Evolutionary conservation across 2,888 invertebrate species (phyloP).

Genomic region (Hirtodrosophila duncani): DNA sequence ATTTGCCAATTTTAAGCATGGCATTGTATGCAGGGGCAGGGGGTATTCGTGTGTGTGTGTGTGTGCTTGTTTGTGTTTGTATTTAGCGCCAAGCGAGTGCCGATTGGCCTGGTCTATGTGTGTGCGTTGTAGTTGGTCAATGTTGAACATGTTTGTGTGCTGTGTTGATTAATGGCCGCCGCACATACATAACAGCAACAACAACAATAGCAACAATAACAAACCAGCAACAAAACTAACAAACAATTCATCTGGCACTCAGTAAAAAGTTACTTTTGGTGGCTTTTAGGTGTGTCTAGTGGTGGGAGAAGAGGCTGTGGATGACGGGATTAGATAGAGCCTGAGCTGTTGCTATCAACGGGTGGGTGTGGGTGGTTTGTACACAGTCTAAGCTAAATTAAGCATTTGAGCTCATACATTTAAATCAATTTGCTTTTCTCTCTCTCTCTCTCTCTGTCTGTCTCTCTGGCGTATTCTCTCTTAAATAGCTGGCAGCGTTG

Average conservation of each 20-base stretch:
- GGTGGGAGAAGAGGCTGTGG: too few relatives aligned
- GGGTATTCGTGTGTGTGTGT: neutral
- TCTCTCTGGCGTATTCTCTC: neutral
- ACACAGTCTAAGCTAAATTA: conserved; percentile 15
- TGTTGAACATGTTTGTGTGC: conserved; percentile 36
- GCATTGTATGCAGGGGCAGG: conserved; percentile 14
- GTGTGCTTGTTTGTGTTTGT: conserved; percentile 8
- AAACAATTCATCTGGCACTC: conserved; percentile 43
- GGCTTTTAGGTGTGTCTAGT: too few relatives aligned
- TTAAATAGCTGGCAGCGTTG: conserved; percentile 35
- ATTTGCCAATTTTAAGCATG: conserved; percentile 69
- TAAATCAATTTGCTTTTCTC: conserved; percentile 24
- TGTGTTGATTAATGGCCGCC: conserved; percentile 64
- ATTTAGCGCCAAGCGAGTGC: conserved; percentile 28
- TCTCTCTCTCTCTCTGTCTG: neutral
- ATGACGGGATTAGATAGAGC: too few relatives aligned
- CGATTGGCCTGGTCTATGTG: neutral
- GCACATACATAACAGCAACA: conserved; percentile 20
- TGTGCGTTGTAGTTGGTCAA: neutral
- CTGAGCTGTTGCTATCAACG: too few relatives aligned
- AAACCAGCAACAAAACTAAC: conserved; percentile 32
- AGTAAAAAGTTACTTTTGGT: conserved; percentile 26
- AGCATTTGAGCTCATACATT: conserved; percentile 13
- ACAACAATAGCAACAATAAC: neutral
- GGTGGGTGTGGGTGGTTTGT: too few relatives aligned